These are phyloP conservation scores for Copidosoma floridanum DNA, from an alignment of 1,140 invertebrate species.

Conservation along the genomic window DNA sequence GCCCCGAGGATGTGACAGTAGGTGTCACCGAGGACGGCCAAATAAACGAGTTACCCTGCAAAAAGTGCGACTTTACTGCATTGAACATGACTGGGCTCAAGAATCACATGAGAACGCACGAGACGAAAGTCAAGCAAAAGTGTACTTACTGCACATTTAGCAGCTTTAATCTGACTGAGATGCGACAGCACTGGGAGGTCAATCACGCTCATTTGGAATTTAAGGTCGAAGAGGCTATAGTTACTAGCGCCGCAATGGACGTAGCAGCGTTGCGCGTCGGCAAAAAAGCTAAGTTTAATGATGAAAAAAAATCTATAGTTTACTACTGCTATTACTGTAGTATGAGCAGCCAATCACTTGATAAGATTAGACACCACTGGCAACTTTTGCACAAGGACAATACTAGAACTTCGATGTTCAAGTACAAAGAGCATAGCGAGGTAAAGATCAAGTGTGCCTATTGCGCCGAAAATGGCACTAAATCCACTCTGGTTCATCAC, in stretches of 20 bases:
- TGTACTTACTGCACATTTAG: conserved; percentile 45
- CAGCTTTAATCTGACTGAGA: conserved; percentile 33
- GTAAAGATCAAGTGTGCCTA: conserved; percentile 22
- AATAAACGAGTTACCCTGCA: conserved; percentile 33
- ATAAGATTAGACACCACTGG: conserved; percentile 21
- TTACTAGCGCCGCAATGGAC: not conserved
- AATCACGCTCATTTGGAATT: conserved; percentile 39
- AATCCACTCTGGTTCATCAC: conserved; percentile 30
- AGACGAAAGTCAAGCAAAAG: conserved; percentile 31
- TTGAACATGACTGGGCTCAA: conserved; percentile 40
- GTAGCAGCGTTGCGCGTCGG: not conserved
- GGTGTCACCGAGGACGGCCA: not conserved
- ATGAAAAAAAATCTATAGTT: conserved; percentile 11
- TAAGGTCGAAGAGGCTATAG: conserved; percentile 22
- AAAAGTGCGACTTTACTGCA: conserved; percentile 41
- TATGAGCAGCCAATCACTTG: conserved; percentile 4
- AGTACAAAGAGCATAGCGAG: conserved; percentile 12
- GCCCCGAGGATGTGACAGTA: conserved; percentile 22
- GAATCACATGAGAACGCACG: conserved; percentile 44
- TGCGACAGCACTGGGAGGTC: conserved; percentile 43
- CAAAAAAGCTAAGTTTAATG: conserved; percentile 15
- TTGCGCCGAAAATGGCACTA: conserved; percentile 18
- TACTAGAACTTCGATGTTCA: not conserved
- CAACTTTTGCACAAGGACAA: conserved; percentile 8
- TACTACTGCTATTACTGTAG: conserved; percentile 20